Conservation (phyloP, 2,113 vertebrate species). For the Notechis scutatus region DNA sequence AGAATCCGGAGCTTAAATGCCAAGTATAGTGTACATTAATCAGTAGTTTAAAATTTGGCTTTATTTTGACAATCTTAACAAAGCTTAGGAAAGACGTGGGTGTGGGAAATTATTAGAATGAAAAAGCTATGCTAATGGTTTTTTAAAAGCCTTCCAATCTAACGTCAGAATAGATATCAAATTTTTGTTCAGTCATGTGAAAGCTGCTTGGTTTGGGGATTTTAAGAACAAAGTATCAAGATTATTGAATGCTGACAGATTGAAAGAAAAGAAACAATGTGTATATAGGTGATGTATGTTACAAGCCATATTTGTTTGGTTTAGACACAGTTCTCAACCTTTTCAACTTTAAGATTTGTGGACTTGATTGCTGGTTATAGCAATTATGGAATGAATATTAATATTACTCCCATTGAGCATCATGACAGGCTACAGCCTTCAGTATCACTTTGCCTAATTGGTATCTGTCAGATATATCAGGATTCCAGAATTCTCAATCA, state of each 20-base stretch:
- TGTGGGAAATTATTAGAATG: background rate
- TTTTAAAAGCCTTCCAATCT: conserved; percentile 12
- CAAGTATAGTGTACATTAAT: background rate
- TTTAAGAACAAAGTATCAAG: conserved; percentile 50
- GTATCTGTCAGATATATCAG: background rate
- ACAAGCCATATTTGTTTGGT: background rate
- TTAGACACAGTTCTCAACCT: background rate
- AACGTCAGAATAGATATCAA: conserved; percentile 36
- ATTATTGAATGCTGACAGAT: conserved; percentile 47
- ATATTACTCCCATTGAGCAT: background rate
- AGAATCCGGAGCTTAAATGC: background rate
- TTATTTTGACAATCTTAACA: conserved; percentile 39
- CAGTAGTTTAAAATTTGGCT: background rate
- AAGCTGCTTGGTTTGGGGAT: conserved; percentile 42
- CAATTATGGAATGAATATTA: background rate
- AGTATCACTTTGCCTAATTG: background rate
- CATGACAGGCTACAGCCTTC: background rate
- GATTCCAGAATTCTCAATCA: background rate
- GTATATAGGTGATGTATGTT: background rate
- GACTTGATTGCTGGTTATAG: background rate
- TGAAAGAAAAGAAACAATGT: conserved; percentile 42
- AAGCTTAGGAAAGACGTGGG: background rate
- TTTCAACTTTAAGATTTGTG: background rate
- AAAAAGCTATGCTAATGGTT: conserved; percentile 43
- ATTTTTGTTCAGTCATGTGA: conserved; percentile 22